Evolutionary conservation across 2,888 invertebrate species (phyloP), one percentile per base, ranked within the genome.

Genomic region (Epistrophella euchroma): DNA sequence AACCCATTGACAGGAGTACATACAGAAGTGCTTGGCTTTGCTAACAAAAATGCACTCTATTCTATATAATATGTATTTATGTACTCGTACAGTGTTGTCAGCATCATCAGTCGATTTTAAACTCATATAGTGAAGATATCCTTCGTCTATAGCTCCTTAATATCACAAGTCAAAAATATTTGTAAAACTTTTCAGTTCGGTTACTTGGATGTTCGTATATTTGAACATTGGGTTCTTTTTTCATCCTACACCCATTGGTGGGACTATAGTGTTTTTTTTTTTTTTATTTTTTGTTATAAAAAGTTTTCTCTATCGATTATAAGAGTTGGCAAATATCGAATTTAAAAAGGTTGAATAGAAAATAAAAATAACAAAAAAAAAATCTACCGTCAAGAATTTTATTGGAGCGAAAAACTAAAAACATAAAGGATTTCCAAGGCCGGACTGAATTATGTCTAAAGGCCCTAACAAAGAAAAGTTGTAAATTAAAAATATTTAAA

Each of bases 261-360:
- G 22, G 7, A 43, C 6, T 28, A 28, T 32, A 35, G n/a, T 4
- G 37, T 4, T n/a, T 43, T 25, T 2, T 15, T 55, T 43, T 19
- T 3, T 1, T 25, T 28, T 45, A 15, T 9, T 55, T 19, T 15
- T 58, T 35, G 4, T 60, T 68, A 19, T 19, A 15, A 13, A 50
- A 80, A 79, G 66, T 74, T 80, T 75, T 47, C 52, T 22, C 19
- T 37, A 80, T 80, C 80, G 84, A 80, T 84, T 84, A 71, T 64
- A 74, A 71, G 56, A 50, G 19, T 28, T 19, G 17, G 60, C 56
- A 80, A 45, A 58, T 71, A 79, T 79, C 71, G 66, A 84, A 72
- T 56, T 75, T 10, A 22, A 74, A 79, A 70, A 71, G 62, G 62
- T 32, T 50, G 45, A 70, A 62, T 28, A 11, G 28, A 28, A 62